Base-by-base conservation (phyloP, 2,797 vertebrate genomes). In the Amniataba percoides region DNA sequence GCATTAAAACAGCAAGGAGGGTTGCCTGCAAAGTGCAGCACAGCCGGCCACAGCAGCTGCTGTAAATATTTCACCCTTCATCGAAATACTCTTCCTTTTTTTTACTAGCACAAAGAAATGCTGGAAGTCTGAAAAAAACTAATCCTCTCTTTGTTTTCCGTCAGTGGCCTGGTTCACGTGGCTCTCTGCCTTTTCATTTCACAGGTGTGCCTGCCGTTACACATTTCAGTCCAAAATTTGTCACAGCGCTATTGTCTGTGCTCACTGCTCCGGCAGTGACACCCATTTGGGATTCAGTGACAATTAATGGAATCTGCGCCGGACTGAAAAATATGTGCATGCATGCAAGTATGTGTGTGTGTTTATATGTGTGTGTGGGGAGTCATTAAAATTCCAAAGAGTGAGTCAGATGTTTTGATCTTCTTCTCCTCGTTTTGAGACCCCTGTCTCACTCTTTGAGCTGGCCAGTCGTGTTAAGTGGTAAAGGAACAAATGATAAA, bases 91-190 rank as follows among this genome's bases (percentile, higher is more conserved):
- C 11, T 40, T 55, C 27, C 27, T 73, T 82, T 82, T 82, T 78
- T 75, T 77, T 53, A 66, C 61, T 49, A 56, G 68, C 67, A 88
- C 84, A 85, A 82, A 84, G 72, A 72, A 45, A 45, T 31, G 43
- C 42, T 61, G 61, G 45, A 71, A 55, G 57, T 68, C 64, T 71
- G 59, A 70, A 51, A 78, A 27, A 77, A 53, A 66, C 66, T 80
- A 83, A 86, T 74, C 81, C 70, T 31, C 76, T 63, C 82, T 88
- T 91, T 87, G 89, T 89, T 76, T 83, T 52, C 31, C 11, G 52
- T 49, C 87, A 72, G 64, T 68, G 78, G 73, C 72, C 78, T 10
- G 57, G 58, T 48, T 82, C 77, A 42, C 77, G 62, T 18, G 6
- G 75, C 77, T 55, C 64, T 67, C 80, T 1, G 48, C 34, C 85